Conservation (phyloP, 2,888 invertebrate genomes). For the Penaeus monodon region DNA sequence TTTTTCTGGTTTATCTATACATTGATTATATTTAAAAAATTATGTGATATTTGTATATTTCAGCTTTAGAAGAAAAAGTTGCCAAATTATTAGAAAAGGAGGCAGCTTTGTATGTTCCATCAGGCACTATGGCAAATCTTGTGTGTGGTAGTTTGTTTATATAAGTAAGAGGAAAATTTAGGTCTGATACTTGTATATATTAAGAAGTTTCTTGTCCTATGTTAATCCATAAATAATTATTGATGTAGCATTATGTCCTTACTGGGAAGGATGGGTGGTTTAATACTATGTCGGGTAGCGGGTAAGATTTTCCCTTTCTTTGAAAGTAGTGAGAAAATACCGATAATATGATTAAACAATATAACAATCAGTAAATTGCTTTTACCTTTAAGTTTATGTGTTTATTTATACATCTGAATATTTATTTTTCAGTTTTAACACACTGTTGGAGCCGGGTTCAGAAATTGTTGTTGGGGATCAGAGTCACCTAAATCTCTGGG, state of each 20-base stretch:
- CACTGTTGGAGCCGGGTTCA: constrained; percentile 86
- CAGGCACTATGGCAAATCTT: constrained; percentile 96
- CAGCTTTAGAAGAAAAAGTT: constrained; percentile 81
- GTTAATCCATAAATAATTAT: too few species aligned
- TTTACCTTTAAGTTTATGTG: too few species aligned
- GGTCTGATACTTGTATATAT: too few species aligned
- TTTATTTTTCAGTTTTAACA: constrained; percentile 79
- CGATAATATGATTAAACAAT: too few species aligned
- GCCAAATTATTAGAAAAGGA: constrained; percentile 88
- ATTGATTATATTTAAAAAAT: too few species aligned
- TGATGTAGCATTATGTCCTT: too few species aligned
- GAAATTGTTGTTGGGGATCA: constrained; percentile 89
- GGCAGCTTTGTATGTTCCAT: constrained; percentile 87
- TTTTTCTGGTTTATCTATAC: too few species aligned
- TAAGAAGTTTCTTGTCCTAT: too few species aligned
- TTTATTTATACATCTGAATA: background rate
- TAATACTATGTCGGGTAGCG: background rate
- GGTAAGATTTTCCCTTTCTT: too few species aligned
- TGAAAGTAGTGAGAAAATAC: too few species aligned
- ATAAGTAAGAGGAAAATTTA: too few species aligned
- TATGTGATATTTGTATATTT: background rate
- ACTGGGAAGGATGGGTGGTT: background rate
- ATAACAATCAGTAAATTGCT: too few species aligned
- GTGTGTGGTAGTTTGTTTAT: constrained; percentile 79
- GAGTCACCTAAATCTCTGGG: constrained; percentile 87